phyloP scores from a whole-genome alignment of 2,797 vertebrate species.

The Lutjanus campechanus region DNA sequence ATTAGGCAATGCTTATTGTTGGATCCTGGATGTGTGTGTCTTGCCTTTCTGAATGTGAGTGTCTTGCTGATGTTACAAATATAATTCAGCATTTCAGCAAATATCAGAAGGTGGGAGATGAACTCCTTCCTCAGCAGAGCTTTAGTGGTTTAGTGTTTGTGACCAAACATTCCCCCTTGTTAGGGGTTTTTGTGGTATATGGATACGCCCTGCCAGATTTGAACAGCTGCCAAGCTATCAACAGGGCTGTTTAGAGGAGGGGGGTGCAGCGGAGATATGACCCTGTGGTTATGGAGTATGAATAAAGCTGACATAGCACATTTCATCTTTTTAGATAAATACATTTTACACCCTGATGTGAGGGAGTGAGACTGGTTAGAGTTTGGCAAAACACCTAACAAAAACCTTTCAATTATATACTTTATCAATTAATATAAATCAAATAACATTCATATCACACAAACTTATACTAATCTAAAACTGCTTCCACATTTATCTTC shows the following conservation, averaged over 20 bases:
- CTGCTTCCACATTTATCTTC: not conserved
- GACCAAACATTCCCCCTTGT: conserved; percentile 55
- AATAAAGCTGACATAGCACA: conserved; percentile 65
- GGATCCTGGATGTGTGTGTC: too few relatives aligned
- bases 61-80: conserved; percentile 14
- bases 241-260: conserved; percentile 39
- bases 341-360: conserved; percentile 1
- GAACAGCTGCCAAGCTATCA: conserved; percentile 69
- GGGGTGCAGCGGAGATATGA: conserved; percentile 14
- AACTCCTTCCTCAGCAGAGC: conserved; percentile 20
- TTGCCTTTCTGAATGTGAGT: too few relatives aligned
- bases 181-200: conserved; percentile 39
- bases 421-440: not conserved
- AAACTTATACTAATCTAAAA: not conserved
- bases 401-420: not conserved
- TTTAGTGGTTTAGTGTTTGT: conserved; percentile 47
- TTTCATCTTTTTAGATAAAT: conserved; percentile 42
- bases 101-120: conserved; percentile 8
- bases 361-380: not conserved
- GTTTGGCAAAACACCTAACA: not conserved
- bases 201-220: conserved; percentile 67
- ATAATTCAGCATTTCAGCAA: conserved; percentile 20
- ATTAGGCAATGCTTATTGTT: too few relatives aligned
- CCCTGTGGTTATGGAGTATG: conserved; percentile 34
- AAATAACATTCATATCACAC: not conserved